A percentile compares a stretch with the other conserved stretches of the same genome.
phyloP scores from a whole-genome alignment of 1,140 invertebrate species.

The Drosophila pruinosa region DNA sequence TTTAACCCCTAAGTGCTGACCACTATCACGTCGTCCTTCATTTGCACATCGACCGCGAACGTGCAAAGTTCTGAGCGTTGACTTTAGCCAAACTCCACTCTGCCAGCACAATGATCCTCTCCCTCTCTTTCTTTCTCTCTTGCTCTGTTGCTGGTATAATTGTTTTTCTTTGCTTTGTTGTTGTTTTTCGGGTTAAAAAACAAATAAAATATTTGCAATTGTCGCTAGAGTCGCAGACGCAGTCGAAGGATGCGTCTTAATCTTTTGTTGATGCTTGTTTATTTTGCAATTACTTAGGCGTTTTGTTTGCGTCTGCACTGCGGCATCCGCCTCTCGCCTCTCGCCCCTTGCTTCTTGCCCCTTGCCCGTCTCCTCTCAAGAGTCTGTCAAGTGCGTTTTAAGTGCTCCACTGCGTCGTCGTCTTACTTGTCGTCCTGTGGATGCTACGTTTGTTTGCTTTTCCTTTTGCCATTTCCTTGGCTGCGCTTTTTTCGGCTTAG shows the following conservation, averaged over 20 bases:
- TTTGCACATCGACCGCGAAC: slow-evolving; percentile 77
- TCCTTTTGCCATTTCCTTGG: slow-evolving; percentile 8
- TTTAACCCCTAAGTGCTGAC: slow-evolving; percentile 34
- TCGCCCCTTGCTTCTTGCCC: not conserved
- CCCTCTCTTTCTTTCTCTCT: not conserved
- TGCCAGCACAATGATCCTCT: not conserved
- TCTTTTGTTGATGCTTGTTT: slow-evolving; percentile 82
- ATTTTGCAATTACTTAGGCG: slow-evolving; percentile 82
- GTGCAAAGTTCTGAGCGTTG: slow-evolving; percentile 52
- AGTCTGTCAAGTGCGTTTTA: slow-evolving; percentile 16
- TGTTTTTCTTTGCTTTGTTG: slow-evolving; percentile 10
- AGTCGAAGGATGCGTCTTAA: slow-evolving; percentile 62
- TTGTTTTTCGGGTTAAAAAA: slow-evolving; percentile 27
- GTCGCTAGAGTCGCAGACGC: slow-evolving; percentile 27
- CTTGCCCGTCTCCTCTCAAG: not conserved
- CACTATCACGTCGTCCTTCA: slow-evolving; percentile 64
- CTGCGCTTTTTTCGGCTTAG: slow-evolving; percentile 48
- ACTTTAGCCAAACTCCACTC: slow-evolving; percentile 33
- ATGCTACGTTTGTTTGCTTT: slow-evolving; percentile 37
- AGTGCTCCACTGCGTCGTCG: slow-evolving; percentile 58
- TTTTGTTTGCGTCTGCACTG: slow-evolving; percentile 80
- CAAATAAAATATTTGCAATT: slow-evolving; percentile 69
- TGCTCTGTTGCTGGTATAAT: slow-evolving; percentile 17
- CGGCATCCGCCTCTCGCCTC: slow-evolving; percentile 36
- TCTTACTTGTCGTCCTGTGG: slow-evolving; percentile 12